Percentiles rank a stretch among this genome's conserved stretches.
These are phyloP conservation scores for Malurus melanocephalus DNA, from an alignment of 2,113 vertebrate genomes.

Conservation along the genomic window DNA sequence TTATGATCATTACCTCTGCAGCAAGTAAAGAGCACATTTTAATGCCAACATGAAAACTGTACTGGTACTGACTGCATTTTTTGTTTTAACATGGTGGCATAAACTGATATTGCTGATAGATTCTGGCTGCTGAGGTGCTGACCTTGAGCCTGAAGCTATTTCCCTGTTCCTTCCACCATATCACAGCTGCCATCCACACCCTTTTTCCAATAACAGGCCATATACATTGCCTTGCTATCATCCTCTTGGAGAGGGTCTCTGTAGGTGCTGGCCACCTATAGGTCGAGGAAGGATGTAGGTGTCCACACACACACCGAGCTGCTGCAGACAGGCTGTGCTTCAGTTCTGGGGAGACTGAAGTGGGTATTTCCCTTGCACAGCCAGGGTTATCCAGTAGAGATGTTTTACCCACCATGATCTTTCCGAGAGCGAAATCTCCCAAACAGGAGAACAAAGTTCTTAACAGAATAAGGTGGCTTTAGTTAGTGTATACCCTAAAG, in stretches of 20 bases:
- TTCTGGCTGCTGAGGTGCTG: neutral
- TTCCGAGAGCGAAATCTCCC: neutral
- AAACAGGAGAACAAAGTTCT: neutral
- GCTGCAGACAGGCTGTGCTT: fast-evolving
- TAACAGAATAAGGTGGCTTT: neutral
- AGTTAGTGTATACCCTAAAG: neutral
- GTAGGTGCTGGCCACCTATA: neutral
- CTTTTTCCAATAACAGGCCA: fast-evolving
- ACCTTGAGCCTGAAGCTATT: neutral
- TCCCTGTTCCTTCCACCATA: neutral
- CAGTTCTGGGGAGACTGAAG: neutral
- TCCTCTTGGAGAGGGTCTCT: neutral
- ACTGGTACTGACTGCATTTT: neutral
- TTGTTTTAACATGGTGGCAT: neutral
- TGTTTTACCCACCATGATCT: neutral
- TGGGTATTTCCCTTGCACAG: fast-evolving
- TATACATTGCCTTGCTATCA: neutral
- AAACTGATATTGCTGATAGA: neutral
- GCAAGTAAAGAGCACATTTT: neutral
- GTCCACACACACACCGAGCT: fast-evolving
- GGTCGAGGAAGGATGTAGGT: neutral
- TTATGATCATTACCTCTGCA: neutral
- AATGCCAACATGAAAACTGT: neutral
- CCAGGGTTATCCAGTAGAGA: neutral
- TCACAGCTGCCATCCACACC: neutral